Evolutionary conservation across 37 sponge, comb jelly and placozoan species (phyloP).

Genomic region (Hexactinellida sp.): DNA sequence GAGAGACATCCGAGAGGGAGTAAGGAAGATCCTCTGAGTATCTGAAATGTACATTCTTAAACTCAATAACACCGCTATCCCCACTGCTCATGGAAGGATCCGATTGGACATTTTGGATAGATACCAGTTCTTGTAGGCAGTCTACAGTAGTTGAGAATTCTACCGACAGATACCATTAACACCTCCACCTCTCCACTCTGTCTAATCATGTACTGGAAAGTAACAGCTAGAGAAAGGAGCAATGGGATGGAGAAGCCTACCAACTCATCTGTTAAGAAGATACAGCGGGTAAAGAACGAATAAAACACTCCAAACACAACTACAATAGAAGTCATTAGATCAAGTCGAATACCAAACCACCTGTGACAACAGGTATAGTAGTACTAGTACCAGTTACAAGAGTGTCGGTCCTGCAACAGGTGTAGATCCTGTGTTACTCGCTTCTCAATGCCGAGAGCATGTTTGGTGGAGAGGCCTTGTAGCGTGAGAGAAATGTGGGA

Average conservation of each 20-base stretch:
- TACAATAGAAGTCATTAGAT: not conserved
- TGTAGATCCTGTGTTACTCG: conserved; percentile 20
- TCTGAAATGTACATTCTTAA: not conserved
- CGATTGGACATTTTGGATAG: not conserved
- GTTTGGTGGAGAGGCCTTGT: conserved; percentile 34
- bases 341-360: not conserved
- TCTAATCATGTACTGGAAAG: conserved; percentile 30
- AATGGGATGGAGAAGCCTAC: not conserved
- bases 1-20: not conserved
- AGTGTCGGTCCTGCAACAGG: not conserved
- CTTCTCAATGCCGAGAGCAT: conserved; percentile 20
- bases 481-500: conserved; percentile 15
- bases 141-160: conserved; percentile 23
- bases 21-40: not conserved
- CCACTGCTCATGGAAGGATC: not conserved
- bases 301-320: not conserved
- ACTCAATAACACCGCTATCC: not conserved
- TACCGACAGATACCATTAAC: conserved; percentile 32
- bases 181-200: conserved; percentile 32
- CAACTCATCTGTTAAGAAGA: not conserved
- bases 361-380: not conserved
- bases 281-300: not conserved
- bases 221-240: conserved; percentile 17
- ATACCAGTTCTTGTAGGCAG: conserved; percentile 17
- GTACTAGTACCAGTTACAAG: not conserved